Evolutionary conservation across 2,888 invertebrate genomes (phyloP), one percentile per base, ranked within the genome.

Genomic region (Automeris io): DNA sequence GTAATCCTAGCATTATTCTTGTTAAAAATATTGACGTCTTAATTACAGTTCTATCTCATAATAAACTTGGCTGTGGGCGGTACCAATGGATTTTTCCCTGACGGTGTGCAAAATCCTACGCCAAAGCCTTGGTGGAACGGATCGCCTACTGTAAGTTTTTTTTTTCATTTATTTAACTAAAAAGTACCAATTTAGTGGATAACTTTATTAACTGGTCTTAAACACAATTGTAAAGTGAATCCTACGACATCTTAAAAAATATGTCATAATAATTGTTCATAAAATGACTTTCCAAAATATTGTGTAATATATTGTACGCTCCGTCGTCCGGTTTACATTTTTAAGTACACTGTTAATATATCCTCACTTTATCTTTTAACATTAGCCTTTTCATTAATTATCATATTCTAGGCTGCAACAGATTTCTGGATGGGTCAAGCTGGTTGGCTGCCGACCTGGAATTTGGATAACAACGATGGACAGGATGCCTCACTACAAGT

Each of bases 11-110:
- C 11, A 25, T 13, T 26, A 13, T 12, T 8, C 26, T 7, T 13
- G n/a, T n/a, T n/a, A n/a, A n/a, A n/a, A 29, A 13, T n/a, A 29
- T 29, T 26, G 13, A 7, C n/a, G 1, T 29, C 12, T 8, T 36
- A 1, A 11, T 73, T 77, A 46, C 61, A 88, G 87, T 90, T 90
- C 68, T 89, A 90, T 69, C 54, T 93, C 21, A 85, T 92, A 35
- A 73, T 92, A 46, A 92, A 91, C 66, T 50, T 92, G 42, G 92
- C 92, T 41, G 89, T 91, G 12, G 92, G 92, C 6, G 92, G 92
- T 18, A 87, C 87, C 2, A 88, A 87, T 37, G 87, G 85, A n/a
- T 92, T 83, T 70, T 92, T 92, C 80, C 90, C 91, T 1, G 92
- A 92, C 52, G 80, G 78, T 37, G 87, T 85, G 23, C 72, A 71